Conservation (phyloP, 1,140 invertebrate species). For the Caenorhabditis remanei region DNA sequence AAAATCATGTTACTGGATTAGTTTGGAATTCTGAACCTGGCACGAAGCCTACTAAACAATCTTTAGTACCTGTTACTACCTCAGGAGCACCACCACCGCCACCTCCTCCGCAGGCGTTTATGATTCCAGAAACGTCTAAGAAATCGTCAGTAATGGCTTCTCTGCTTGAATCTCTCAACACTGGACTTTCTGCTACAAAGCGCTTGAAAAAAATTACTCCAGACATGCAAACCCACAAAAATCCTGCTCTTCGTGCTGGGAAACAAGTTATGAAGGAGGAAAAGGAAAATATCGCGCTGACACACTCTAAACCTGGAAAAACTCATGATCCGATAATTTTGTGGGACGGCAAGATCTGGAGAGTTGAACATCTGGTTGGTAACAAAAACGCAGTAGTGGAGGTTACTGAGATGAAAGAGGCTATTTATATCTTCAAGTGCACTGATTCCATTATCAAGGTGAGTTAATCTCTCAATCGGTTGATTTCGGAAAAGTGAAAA, state of each 20-base stretch:
- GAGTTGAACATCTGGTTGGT: neutral
- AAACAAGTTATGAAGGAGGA: neutral
- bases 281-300: too few relatives aligned
- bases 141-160: neutral
- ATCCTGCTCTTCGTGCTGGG: neutral
- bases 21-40: constrained; percentile 10
- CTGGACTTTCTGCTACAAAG: constrained; percentile 1
- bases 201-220: constrained; percentile 11
- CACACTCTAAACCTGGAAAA: neutral
- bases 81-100: neutral
- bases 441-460: constrained; percentile 37
- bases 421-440: constrained; percentile 30
- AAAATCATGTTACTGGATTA: neutral
- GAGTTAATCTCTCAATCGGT: neutral
- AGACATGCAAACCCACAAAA: constrained; percentile 43
- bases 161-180: constrained; percentile 24
- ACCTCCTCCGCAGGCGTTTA: neutral
- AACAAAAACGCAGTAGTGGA: neutral
- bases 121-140: neutral
- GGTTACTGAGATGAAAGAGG: constrained; percentile 1
- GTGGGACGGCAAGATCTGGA: constrained; percentile 20
- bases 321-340: neutral
- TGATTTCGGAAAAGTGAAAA: too few relatives aligned
- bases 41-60: neutral
- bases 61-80: neutral